Percentiles rank a stretch among this genome's conserved stretches.
Conservation (phyloP, 1,140 invertebrate genomes). For the Adelges cooleyi region DNA sequence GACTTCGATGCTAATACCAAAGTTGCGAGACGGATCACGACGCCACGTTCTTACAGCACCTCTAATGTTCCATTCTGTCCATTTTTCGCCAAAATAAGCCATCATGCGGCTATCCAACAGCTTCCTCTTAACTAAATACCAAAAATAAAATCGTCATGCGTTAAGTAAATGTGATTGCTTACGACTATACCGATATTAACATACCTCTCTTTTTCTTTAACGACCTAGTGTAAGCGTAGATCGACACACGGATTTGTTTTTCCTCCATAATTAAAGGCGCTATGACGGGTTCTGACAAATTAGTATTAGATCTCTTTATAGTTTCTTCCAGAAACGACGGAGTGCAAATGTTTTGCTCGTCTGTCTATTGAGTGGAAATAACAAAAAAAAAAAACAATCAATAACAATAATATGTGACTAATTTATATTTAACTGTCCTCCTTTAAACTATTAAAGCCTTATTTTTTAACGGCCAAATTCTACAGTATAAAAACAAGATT, state of each 20-base stretch:
- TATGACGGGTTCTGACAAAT: background rate
- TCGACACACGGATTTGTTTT: slow-evolving; percentile 1
- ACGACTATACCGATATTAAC: background rate
- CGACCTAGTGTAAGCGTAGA: background rate
- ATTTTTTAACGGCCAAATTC: too few relatives aligned
- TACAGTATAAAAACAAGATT: too few relatives aligned
- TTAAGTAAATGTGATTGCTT: too few relatives aligned
- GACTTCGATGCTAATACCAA: slow-evolving; percentile 47
- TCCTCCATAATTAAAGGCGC: background rate
- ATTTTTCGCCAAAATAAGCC: slow-evolving; percentile 37
- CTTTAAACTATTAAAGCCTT: too few relatives aligned
- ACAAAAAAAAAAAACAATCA: too few relatives aligned
- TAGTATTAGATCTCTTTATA: background rate
- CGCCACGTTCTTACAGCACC: slow-evolving; percentile 37
- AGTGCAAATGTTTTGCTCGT: background rate
- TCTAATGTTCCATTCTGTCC: slow-evolving; percentile 39
- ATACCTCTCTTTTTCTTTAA: slow-evolving; percentile 1
- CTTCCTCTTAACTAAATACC: slow-evolving; percentile 42
- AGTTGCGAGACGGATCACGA: slow-evolving; percentile 40
- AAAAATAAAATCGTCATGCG: slow-evolving; percentile 30
- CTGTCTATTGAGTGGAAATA: background rate
- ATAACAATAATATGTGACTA: too few relatives aligned
- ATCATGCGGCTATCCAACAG: slow-evolving; percentile 46
- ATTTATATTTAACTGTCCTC: too few relatives aligned
- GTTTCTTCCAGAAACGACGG: background rate